phyloP scores from a whole-genome alignment of 2,888 invertebrate genomes.

The Ochropleura leucogaster region DNA sequence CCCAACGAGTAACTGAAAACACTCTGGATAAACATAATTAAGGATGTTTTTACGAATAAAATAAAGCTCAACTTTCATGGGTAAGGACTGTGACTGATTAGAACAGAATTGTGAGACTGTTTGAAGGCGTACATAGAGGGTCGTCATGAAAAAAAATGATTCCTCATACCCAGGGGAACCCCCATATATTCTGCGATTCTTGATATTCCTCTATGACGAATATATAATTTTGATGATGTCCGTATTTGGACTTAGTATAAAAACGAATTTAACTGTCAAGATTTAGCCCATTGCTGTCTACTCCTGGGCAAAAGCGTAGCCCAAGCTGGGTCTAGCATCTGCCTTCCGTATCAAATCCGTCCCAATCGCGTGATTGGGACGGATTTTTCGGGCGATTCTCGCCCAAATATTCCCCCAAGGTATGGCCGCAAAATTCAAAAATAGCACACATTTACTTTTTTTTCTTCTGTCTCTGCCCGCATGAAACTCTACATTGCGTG shows the following conservation, averaged over 20 bases:
- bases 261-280: not conserved
- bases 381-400: too few relatives aligned
- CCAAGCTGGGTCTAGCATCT: not conserved
- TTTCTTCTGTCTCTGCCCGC: slow-evolving; percentile 71
- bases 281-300: not conserved
- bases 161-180: not conserved
- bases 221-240: not conserved
- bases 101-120: not conserved
- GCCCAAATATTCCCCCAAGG: too few relatives aligned
- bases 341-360: not conserved
- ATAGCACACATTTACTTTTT: slow-evolving; percentile 51
- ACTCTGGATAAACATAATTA: slow-evolving; percentile 66
- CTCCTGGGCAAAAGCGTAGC: not conserved
- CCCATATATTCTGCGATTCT: too few relatives aligned
- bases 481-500: slow-evolving; percentile 48
- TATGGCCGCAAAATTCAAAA: not conserved
- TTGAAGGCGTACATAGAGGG: too few relatives aligned
- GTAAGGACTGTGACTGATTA: not conserved
- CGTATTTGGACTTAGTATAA: not conserved
- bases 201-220: not conserved
- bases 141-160: too few relatives aligned
- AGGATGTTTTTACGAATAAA: not conserved
- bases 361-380: too few relatives aligned
- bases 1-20: slow-evolving; percentile 79
- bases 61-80: not conserved